Base-by-base conservation (phyloP, 1,140 invertebrate species). In the Micrasema longulum region DNA sequence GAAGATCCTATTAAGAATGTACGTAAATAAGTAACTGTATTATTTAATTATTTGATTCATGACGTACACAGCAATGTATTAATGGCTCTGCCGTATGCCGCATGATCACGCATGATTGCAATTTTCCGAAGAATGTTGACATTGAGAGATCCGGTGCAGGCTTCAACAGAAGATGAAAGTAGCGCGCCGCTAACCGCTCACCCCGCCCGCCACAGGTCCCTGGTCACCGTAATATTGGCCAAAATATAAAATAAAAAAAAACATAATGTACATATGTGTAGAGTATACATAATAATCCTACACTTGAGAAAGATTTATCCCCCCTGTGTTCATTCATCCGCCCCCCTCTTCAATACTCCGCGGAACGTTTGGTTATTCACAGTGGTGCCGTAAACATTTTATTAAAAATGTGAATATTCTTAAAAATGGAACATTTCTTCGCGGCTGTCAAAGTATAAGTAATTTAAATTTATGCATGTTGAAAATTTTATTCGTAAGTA, bases 241-340 rank as follows among this genome's bases (percentile, higher is more conserved):
- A 31, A 7, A 31, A 31, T 31, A 7, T 31, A 31, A 4, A 31
- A 31, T n/a, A n/a, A 31, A 31, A 31, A 31, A 4, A 31, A 31
- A 4, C 26, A 31, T 31, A 31, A 4, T 18, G n/a, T 22, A 52
- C 23, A 7, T 52, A 12, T 52, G 22, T 52, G 22, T 5, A 22
- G 6, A 57, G 53, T 36, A 14, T 38, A 36, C 35, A 36, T 57
- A 57, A 22, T 36, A 57, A 16, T 38, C 31, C 53, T 14, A 36
- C n/a, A 36, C 53, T 14, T 7, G 22, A 26, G 6, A 18, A 14
- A 26, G 50, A 53, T 53, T 53, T 53, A 57, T 18, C 53, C 53
- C 26, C 35, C 53, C 53, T 36, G 26, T 38, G 26, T 57, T 57
- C 53, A 57, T 57, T 57, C 53, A 57, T 12, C 53, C 53, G 36